phyloP scores from a whole-genome alignment of 2,797 vertebrate genomes.

The Ceryle rudis region DNA sequence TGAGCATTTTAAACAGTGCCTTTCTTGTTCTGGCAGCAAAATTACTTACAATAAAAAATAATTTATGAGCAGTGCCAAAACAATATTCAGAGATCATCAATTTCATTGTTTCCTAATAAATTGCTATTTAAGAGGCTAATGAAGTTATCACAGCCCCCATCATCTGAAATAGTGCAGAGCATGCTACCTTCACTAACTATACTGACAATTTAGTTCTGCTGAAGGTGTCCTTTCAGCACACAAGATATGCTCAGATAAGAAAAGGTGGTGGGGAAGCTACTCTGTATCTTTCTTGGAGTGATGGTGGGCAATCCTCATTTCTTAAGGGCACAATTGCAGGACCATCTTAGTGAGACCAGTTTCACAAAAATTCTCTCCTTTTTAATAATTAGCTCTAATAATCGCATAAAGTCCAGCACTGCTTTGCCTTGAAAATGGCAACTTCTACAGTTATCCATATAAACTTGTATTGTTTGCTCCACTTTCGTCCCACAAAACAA shows the following conservation, averaged over 20 bases:
- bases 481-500: background rate
- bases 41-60: background rate
- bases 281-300: background rate
- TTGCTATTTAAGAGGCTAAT: background rate
- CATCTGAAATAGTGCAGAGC: background rate
- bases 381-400: background rate
- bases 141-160: background rate
- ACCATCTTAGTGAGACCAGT: background rate
- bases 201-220: background rate
- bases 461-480: background rate
- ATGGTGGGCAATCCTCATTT: background rate
- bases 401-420: background rate
- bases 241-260: background rate
- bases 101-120: background rate
- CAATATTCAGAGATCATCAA: background rate
- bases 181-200: background rate
- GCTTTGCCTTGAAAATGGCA: background rate
- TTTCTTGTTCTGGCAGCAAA: background rate
- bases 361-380: background rate
- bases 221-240: background rate
- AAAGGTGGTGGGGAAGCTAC: background rate
- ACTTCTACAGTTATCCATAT: background rate
- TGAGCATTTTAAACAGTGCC: background rate
- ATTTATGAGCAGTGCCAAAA: background rate
- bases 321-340: background rate